A percentile compares a stretch with the other conserved stretches of the same genome.
Conservation (phyloP, 2,888 invertebrate species). For the Nudaria mundana region DNA sequence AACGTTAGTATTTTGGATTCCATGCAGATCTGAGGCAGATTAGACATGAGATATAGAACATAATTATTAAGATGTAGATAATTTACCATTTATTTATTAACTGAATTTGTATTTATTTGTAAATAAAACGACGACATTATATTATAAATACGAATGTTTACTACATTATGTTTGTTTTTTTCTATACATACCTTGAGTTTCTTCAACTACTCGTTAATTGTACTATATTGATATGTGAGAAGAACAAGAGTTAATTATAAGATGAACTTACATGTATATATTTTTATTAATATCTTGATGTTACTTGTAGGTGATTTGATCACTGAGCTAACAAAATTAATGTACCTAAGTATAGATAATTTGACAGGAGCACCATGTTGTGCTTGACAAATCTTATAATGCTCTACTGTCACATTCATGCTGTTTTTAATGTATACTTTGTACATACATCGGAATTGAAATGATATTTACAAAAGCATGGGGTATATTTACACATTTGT, state of each 20-base stretch:
- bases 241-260: conserved; percentile 4
- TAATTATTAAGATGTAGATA: conserved; percentile 81
- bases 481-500: conserved; percentile 13
- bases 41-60: conserved; percentile 80
- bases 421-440: conserved; percentile 8
- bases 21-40: conserved; percentile 75
- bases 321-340: conserved; percentile 1
- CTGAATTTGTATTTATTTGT: conserved; percentile 82
- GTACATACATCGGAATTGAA: conserved; percentile 5
- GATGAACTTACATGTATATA: conserved; percentile 18
- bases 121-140: conserved; percentile 80
- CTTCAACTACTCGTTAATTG: conserved; percentile 4
- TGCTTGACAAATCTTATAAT: conserved; percentile 1
- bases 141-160: conserved; percentile 82
- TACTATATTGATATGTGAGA: background rate
- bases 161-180: conserved; percentile 76
- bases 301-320: conserved; percentile 7
- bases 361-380: background rate
- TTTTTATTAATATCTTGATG: background rate
- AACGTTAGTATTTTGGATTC: conserved; percentile 80
- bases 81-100: conserved; percentile 82
- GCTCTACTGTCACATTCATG: background rate
- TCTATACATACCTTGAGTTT: conserved; percentile 33
- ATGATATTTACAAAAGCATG: conserved; percentile 8
- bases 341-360: conserved; percentile 2